Conservation (phyloP, 2,888 invertebrate species). For the Hecatera dysodea region DNA sequence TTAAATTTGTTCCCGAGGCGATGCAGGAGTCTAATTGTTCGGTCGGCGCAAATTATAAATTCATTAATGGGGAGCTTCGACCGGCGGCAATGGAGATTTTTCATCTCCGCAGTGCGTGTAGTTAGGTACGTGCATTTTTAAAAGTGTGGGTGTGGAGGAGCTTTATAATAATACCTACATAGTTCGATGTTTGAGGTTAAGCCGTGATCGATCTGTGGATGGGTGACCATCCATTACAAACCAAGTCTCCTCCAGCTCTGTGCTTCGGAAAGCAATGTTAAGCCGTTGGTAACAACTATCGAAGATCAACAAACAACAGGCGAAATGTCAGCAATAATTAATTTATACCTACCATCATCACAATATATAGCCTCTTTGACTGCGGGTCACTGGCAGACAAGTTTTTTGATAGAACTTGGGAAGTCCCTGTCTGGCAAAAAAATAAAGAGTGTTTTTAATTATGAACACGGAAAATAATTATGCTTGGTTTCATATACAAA, state of each 20-base stretch:
- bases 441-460: no score
- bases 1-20: constrained; percentile 81
- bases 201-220: background rate
- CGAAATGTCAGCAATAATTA: no score
- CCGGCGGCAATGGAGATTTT: constrained; percentile 73
- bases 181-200: background rate
- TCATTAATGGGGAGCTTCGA: constrained; percentile 78
- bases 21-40: constrained; percentile 80
- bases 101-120: constrained; percentile 54
- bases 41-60: constrained; percentile 85
- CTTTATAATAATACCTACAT: background rate
- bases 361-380: no score
- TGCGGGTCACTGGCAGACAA: no score
- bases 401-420: no score
- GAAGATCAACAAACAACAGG: background rate
- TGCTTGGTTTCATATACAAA: no score
- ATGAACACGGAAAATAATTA: no score
- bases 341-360: no score
- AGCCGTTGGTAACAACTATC: background rate
- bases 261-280: background rate
- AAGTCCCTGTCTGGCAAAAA: no score
- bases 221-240: background rate
- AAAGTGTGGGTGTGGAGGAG: constrained; percentile 19
- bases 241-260: background rate
- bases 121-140: constrained; percentile 8